Evolutionary conservation across 2,888 invertebrate species (phyloP).

Genomic region (Silvanus unidentatus): DNA sequence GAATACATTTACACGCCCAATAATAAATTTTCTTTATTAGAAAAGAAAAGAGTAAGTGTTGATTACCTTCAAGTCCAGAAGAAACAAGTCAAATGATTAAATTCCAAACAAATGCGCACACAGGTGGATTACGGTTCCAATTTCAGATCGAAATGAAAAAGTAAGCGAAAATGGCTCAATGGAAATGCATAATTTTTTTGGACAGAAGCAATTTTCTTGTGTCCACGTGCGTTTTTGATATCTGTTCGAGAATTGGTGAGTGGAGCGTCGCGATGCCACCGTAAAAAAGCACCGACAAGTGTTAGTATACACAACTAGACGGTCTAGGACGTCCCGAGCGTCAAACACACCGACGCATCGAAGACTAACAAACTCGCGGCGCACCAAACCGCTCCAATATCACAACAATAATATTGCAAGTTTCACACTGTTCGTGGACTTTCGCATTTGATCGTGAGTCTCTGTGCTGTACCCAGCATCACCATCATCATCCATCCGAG

Average conservation of each 20-base stretch:
- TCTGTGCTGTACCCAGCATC: no score
- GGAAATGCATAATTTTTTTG: no score
- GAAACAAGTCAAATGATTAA: neutral
- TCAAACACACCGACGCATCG: constrained; percentile 2
- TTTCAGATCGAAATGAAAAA: no score
- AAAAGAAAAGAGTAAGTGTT: constrained; percentile 3
- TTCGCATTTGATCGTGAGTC: no score
- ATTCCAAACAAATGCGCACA: neutral
- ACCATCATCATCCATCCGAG: no score
- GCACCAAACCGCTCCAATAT: neutral
- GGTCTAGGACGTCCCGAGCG: constrained; percentile 1
- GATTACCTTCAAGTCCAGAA: neutral
- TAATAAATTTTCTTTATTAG: neutral
- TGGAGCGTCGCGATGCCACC: neutral
- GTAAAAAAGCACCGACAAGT: no score
- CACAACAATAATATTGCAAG: constrained; percentile 2
- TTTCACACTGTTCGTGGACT: neutral
- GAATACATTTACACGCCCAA: neutral
- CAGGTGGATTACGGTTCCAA: neutral
- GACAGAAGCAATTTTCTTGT: no score
- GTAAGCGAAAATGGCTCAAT: no score
- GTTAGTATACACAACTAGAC: no score
- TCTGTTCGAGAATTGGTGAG: no score
- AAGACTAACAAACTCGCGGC: neutral
- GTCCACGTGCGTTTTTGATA: no score